Conservation (phyloP, 1,140 invertebrate species). For the Drosophila sp. region DNA sequence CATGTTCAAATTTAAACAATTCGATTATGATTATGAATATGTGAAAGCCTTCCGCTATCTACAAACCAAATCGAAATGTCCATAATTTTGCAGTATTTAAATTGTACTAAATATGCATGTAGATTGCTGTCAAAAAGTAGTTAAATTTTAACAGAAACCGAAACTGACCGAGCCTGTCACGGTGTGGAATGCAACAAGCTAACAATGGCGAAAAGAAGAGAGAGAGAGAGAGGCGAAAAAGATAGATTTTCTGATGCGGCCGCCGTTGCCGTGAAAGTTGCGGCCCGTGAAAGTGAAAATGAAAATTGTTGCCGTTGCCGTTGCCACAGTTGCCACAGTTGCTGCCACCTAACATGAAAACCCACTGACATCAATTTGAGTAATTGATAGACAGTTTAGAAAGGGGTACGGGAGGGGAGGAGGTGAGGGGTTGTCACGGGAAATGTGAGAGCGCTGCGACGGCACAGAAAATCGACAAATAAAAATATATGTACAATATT, state of each 20-base stretch:
- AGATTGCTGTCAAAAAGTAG: conserved; percentile 2
- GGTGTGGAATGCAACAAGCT: conserved; percentile 17
- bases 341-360: conserved; percentile 48
- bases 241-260: neutral
- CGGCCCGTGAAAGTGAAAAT: conserved; percentile 72
- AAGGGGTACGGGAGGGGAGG: neutral
- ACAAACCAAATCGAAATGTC: no score
- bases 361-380: conserved; percentile 68
- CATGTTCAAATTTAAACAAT: no score
- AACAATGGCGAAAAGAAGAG: conserved; percentile 38
- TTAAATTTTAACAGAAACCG: conserved; percentile 3
- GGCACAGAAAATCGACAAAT: conserved; percentile 35
- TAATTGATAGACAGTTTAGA: conserved; percentile 10
- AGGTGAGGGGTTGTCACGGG: neutral
- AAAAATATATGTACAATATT: conserved; percentile 39
- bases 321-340: neutral
- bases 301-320: conserved; percentile 44
- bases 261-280: conserved; percentile 60
- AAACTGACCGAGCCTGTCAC: neutral
- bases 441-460: conserved; percentile 41
- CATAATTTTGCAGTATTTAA: no score
- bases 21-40: no score
- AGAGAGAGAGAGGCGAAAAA: conserved; percentile 13
- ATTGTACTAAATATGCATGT: no score
- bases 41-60: no score